Percentiles rank a stretch among this genome's conserved stretches.
phyloP scores from a whole-genome alignment of 2,888 invertebrate species.

The Lamellibrachia satsuma region DNA sequence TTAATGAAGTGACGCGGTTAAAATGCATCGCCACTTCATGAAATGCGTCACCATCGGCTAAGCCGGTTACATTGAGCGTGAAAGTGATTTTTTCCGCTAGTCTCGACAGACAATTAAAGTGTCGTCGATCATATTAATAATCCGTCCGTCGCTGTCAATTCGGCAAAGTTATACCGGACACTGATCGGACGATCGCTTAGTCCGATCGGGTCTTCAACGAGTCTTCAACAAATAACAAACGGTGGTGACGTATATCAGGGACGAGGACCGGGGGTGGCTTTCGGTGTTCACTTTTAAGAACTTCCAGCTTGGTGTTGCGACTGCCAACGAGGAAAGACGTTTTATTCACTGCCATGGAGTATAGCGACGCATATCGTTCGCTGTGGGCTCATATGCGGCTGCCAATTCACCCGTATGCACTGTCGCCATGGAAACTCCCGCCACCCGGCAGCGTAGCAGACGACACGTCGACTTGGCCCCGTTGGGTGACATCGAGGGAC shows the following conservation, averaged over 20 bases:
- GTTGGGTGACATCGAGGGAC: not conserved
- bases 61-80: constrained; percentile 17
- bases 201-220: not conserved
- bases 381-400: not conserved
- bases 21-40: constrained; percentile 3
- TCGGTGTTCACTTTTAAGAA: not conserved
- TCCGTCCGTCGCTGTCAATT: not conserved
- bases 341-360: not conserved
- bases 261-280: not conserved
- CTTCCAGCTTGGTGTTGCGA: not conserved
- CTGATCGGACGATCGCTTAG: not conserved
- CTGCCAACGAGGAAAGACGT: not conserved
- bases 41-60: constrained; percentile 1
- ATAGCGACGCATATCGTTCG: not conserved
- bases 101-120: constrained; percentile 5
- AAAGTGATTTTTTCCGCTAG: constrained; percentile 11
- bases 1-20: not conserved
- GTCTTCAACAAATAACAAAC: not conserved
- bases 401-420: not conserved
- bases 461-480: not conserved
- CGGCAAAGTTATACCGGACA: not conserved
- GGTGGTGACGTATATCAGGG: not conserved
- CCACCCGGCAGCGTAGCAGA: not conserved
- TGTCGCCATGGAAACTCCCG: constrained; percentile 17
- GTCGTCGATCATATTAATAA: constrained; percentile 12